A percentile compares a stretch with the other conserved stretches of the same genome.
Conservation (phyloP, 2,797 vertebrate species). For the Falco naumanni region DNA sequence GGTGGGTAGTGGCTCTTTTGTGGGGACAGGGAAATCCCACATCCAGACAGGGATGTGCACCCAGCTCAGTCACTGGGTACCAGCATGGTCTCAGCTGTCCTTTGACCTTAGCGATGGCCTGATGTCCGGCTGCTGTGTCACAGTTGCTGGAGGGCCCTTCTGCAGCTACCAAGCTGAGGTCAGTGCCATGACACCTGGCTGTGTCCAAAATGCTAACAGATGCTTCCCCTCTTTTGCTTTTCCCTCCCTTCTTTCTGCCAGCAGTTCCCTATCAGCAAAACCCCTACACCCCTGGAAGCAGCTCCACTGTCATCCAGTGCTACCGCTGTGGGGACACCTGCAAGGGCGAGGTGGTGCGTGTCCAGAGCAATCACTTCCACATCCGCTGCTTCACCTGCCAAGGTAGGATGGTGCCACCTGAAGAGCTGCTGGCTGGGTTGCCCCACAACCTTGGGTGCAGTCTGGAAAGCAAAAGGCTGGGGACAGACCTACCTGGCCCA, state of each 20-base stretch:
- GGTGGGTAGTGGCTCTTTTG: neutral
- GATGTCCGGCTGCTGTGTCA: fast-evolving
- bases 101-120: neutral
- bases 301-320: conserved; percentile 89
- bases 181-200: fast-evolving
- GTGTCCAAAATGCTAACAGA: neutral
- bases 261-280: conserved; percentile 88
- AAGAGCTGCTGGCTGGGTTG: neutral
- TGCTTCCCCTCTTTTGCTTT: neutral
- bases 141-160: fast-evolving
- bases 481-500: neutral
- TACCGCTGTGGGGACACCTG: conserved; percentile 93
- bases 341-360: conserved; percentile 97
- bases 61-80: neutral
- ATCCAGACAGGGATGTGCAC: neutral
- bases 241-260: conserved; percentile 32
- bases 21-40: neutral
- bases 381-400: conserved; percentile 99
- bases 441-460: neutral
- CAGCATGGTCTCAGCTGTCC: fast-evolving
- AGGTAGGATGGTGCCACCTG: conserved; percentile 77
- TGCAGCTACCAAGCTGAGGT: neutral
- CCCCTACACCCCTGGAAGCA: conserved; percentile 78
- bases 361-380: conserved; percentile 96
- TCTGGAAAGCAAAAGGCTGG: neutral